Conservation (phyloP, 2,113 vertebrate genomes). For the Bostrychus sinensis region DNA sequence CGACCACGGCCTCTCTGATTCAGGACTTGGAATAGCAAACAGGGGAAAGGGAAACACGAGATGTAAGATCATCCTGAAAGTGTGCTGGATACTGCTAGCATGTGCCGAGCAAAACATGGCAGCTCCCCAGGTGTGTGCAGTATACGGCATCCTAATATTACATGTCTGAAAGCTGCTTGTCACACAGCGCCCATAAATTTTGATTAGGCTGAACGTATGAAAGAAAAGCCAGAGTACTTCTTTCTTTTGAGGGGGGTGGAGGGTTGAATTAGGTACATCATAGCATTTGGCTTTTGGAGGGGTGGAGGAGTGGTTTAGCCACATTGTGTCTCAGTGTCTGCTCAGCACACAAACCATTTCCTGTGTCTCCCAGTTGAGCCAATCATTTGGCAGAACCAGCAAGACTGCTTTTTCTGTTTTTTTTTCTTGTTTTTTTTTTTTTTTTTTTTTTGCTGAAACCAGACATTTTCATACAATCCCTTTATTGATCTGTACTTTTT, state of each 20-base stretch:
- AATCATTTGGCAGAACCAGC: slow-evolving; percentile 60
- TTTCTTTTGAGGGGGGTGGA: slow-evolving; percentile 21
- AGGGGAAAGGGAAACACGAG: slow-evolving; percentile 49
- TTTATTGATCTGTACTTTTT: slow-evolving; percentile 50
- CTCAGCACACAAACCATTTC: slow-evolving; percentile 74
- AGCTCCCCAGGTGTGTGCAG: slow-evolving; percentile 34
- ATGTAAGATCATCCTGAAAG: slow-evolving; percentile 47
- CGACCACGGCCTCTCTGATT: slow-evolving; percentile 62
- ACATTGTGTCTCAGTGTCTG: slow-evolving; percentile 73
- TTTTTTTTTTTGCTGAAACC: slow-evolving; percentile 36
- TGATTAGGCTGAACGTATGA: slow-evolving; percentile 36
- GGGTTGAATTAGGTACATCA: slow-evolving; percentile 52
- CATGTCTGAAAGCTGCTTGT: slow-evolving; percentile 40
- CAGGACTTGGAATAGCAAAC: slow-evolving; percentile 64
- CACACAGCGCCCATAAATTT: slow-evolving; percentile 20
- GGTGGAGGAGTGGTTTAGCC: slow-evolving; percentile 73
- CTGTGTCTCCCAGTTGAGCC: slow-evolving; percentile 65
- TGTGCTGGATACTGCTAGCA: slow-evolving; percentile 1
- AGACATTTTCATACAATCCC: slow-evolving; percentile 48
- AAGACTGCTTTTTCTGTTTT: background rate
- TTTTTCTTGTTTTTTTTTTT: background rate
- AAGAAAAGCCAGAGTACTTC: slow-evolving; percentile 27
- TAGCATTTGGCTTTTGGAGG: slow-evolving; percentile 48
- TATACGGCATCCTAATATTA: slow-evolving; percentile 6
- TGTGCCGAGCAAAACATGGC: background rate